Evolutionary conservation across 2,797 vertebrate species (phyloP), one percentile per base, ranked within the genome.

Genomic region (Epinephelus awoara): DNA sequence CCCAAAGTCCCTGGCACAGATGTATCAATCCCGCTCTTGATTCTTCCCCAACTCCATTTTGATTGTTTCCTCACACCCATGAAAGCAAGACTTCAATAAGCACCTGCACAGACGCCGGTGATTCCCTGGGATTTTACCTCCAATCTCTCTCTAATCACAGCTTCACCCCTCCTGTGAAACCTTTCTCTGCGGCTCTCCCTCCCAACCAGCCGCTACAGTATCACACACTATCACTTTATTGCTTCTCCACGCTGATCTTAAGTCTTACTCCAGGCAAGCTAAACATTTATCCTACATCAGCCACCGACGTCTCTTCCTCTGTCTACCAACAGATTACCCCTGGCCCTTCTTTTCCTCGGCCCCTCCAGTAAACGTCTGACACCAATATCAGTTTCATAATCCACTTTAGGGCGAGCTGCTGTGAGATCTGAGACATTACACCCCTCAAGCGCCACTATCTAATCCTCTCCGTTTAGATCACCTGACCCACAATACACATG

Each of bases 111-210:
- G 82, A 85, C 27, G 15, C 59, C 0, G 23, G 73, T 79, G 80
- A 86, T 82, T 92, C 84, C 85, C 77, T 65, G 85, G 82, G 90
- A 90, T 78, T 86, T 87, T 76, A 74, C 80, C 82, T 86, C 54
- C 87, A 85, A 89, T 91, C 89, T 89, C 85, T 70, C 79, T 88
- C 84, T 93, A 88, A 93, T 94, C 92, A 91, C 85, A 83, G 82
- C 79, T 82, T 85, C 84, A 55, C 75, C 40, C 86, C 75, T 75
- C 67, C 65, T 70, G 67, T 72, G 75, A 84, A 89, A 74, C 65
- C 72, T 64, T 66, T 82, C 79, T 29, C 64, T 17, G 65, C 54
- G 27, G 27, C 55, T 56, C 72, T 75, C 49, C 67, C 78, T 56
- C 74, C 78, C 70, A 54, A 34, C 67, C 89, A 47, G 42, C 62